These are phyloP conservation scores for Camarhynchus parvulus DNA, from an alignment of 2,113 vertebrate species.

Conservation along the genomic window DNA sequence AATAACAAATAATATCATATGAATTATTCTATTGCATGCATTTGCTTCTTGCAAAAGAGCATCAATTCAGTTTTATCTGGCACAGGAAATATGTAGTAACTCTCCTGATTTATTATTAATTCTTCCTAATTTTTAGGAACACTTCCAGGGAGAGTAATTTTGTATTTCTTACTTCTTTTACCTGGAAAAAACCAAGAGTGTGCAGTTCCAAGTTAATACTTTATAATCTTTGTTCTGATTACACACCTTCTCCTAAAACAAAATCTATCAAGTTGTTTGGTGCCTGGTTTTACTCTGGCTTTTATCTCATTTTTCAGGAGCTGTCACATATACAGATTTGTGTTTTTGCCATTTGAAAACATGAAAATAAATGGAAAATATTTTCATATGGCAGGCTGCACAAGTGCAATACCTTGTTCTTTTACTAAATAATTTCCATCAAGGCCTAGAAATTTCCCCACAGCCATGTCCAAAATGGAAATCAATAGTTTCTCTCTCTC, in stretches of 20 bases:
- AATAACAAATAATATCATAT: not conserved
- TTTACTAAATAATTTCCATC: not conserved
- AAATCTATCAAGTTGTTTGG: not conserved
- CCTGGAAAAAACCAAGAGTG: not conserved
- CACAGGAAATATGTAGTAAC: not conserved
- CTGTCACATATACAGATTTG: accelerated
- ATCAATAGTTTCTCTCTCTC: not conserved
- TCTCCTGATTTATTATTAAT: not conserved
- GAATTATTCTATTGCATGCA: not conserved
- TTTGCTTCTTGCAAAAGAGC: not conserved
- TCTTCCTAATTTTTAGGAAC: not conserved
- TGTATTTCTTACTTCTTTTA: not conserved
- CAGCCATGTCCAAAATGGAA: not conserved
- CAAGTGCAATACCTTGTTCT: not conserved
- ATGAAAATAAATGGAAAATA: not conserved
- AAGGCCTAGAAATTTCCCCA: not conserved
- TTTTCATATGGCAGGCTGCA: not conserved
- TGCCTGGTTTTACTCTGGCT: not conserved
- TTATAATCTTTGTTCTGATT: not conserved
- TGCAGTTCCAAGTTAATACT: not conserved
- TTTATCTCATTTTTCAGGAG: not conserved
- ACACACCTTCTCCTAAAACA: not conserved
- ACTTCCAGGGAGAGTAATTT: not conserved
- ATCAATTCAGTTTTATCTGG: not conserved
- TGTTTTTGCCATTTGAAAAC: not conserved